Conservation (phyloP, 2,888 invertebrate genomes). For the Lumbricus terrestris region DNA sequence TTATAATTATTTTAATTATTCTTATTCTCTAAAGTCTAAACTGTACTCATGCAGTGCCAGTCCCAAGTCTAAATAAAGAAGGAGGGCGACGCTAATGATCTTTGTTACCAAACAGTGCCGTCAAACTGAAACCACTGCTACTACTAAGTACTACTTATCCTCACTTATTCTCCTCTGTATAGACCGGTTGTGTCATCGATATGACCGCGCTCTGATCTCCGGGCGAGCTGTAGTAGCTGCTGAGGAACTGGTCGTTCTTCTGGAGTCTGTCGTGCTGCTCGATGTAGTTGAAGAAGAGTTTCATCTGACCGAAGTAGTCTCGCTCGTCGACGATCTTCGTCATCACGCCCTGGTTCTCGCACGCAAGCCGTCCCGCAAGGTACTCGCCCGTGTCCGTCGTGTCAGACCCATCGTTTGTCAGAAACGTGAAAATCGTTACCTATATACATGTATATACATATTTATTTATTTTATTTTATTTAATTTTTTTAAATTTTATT, state of each 20-base stretch:
- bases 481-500: too few relatives aligned
- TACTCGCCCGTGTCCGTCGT: neutral
- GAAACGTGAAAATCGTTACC: conserved; percentile 33
- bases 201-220: neutral
- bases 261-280: neutral
- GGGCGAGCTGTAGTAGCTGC: neutral
- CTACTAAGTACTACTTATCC: too few relatives aligned
- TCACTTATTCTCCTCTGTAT: neutral
- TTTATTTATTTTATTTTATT: too few relatives aligned
- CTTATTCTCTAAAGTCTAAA: too few relatives aligned
- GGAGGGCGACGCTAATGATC: too few relatives aligned
- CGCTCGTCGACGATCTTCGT: conserved; percentile 24
- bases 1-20: too few relatives aligned
- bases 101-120: too few relatives aligned
- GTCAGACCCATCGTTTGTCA: conserved; percentile 15
- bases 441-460: too few relatives aligned
- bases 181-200: neutral
- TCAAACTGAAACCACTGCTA: too few relatives aligned
- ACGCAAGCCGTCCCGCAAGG: conserved; percentile 30
- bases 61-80: too few relatives aligned
- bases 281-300: conserved; percentile 32
- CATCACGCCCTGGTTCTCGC: conserved; percentile 32
- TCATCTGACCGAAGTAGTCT: conserved; percentile 33
- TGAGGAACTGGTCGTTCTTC: neutral
- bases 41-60: too few relatives aligned